Evolutionary conservation across 2,888 invertebrate genomes (phyloP).

Genomic region (Pocota personata): DNA sequence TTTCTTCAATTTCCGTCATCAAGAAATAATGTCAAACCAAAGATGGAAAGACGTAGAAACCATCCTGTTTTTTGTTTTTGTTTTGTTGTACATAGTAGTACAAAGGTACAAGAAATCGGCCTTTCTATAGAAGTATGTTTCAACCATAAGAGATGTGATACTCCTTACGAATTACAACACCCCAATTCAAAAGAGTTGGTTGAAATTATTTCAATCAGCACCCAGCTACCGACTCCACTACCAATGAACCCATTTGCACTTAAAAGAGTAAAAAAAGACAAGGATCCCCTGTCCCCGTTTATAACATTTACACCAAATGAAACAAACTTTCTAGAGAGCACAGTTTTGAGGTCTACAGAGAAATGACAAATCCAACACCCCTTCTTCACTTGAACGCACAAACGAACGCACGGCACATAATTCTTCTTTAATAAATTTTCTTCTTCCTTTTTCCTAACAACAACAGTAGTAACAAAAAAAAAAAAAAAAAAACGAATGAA

Average conservation of each 20-base stretch:
- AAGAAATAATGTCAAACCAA: no score
- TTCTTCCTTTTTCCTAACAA: slow-evolving; percentile 6
- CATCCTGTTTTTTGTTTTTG: no score
- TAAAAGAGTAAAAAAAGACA: slow-evolving; percentile 31
- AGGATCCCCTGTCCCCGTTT: neutral
- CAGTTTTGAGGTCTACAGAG: neutral
- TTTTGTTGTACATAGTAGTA: no score
- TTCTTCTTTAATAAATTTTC: slow-evolving; percentile 70
- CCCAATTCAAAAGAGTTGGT: neutral
- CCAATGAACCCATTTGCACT: slow-evolving; percentile 34
- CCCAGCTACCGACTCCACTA: neutral
- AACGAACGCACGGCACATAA: slow-evolving; percentile 60
- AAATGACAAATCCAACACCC: slow-evolving; percentile 48
- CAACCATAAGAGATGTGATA: no score
- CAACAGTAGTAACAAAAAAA: neutral
- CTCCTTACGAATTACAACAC: slow-evolving; percentile 26
- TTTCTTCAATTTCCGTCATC: no score
- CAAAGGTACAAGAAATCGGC: no score
- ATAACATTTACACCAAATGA: slow-evolving; percentile 3
- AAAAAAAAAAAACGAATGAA: slow-evolving; percentile 42
- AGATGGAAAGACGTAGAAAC: no score
- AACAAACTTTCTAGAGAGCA: slow-evolving; percentile 44
- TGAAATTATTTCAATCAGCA: slow-evolving; percentile 33
- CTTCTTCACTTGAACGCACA: slow-evolving; percentile 67
- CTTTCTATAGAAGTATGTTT: no score